phyloP scores from a whole-genome alignment of 2,113 vertebrate species.

The Notothenia rossii region DNA sequence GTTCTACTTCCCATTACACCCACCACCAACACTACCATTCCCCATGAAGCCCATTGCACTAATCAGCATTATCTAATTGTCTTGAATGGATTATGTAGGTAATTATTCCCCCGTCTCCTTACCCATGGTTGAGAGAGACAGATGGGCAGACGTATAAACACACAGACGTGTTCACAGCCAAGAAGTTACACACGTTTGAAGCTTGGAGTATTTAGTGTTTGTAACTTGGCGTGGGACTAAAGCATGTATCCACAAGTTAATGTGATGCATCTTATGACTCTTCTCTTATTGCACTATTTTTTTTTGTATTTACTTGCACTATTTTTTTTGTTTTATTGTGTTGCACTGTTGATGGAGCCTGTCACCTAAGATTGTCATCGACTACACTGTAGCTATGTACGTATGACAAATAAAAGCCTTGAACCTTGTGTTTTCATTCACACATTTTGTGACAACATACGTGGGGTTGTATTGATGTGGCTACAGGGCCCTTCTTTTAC shows the following conservation, averaged over 20 bases:
- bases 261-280: too few relatives aligned
- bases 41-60: constrained; percentile 70
- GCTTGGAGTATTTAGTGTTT: background rate
- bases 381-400: too few relatives aligned
- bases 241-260: too few relatives aligned
- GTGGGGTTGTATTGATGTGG: background rate
- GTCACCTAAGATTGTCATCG: too few relatives aligned
- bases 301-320: too few relatives aligned
- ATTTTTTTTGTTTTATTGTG: too few relatives aligned
- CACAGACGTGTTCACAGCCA: constrained; percentile 14
- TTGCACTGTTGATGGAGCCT: too few relatives aligned
- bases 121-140: constrained; percentile 47
- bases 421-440: background rate
- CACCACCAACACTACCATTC: constrained; percentile 43
- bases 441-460: background rate
- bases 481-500: too few relatives aligned
- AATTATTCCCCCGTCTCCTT: constrained; percentile 79
- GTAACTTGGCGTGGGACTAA: too few relatives aligned
- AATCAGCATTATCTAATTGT: constrained; percentile 83
- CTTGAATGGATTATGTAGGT: constrained; percentile 78
- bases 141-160: constrained; percentile 43
- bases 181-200: constrained; percentile 3
- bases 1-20: background rate
- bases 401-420: too few relatives aligned
- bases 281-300: too few relatives aligned